phyloP scores from a whole-genome alignment of 2,888 invertebrate genomes.

The Cerastis leucographa region DNA sequence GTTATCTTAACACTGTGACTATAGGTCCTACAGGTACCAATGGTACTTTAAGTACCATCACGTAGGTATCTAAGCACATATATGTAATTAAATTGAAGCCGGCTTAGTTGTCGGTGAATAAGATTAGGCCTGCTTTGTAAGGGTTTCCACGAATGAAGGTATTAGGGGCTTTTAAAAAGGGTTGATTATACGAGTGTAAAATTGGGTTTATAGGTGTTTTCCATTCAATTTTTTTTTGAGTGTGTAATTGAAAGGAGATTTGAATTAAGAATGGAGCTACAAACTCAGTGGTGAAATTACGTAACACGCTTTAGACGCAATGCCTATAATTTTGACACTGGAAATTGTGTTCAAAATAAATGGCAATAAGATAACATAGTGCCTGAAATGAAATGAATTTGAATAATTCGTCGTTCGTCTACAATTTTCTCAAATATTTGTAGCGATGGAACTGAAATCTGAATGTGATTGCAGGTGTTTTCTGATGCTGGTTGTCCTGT shows the following conservation, averaged over 20 bases:
- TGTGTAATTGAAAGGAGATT: slow-evolving; percentile 7
- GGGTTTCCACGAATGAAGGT: slow-evolving; percentile 25
- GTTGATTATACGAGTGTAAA: background rate
- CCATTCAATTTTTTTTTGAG: slow-evolving; percentile 17
- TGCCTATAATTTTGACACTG: background rate
- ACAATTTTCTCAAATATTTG: too few relatives aligned
- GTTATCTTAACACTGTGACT: background rate
- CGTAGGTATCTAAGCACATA: slow-evolving; percentile 32
- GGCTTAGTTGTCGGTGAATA: slow-evolving; percentile 56
- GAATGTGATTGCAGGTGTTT: background rate
- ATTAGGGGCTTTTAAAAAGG: slow-evolving; percentile 25
- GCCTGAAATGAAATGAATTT: too few relatives aligned
- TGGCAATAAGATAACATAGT: background rate
- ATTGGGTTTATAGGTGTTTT: slow-evolving; percentile 19
- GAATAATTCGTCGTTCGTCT: too few relatives aligned
- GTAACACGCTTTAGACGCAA: background rate
- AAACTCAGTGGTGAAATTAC: background rate
- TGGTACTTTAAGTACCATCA: slow-evolving; percentile 39
- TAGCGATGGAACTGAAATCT: background rate
- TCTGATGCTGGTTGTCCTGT: background rate
- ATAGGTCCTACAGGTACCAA: slow-evolving; percentile 15
- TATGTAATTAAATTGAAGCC: slow-evolving; percentile 56
- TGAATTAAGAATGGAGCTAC: background rate
- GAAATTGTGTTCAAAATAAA: background rate
- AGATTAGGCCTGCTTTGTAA: slow-evolving; percentile 43